These are phyloP conservation scores for Sminthurides aquaticus DNA, from an alignment of 2,888 invertebrate species.

Conservation along the genomic window DNA sequence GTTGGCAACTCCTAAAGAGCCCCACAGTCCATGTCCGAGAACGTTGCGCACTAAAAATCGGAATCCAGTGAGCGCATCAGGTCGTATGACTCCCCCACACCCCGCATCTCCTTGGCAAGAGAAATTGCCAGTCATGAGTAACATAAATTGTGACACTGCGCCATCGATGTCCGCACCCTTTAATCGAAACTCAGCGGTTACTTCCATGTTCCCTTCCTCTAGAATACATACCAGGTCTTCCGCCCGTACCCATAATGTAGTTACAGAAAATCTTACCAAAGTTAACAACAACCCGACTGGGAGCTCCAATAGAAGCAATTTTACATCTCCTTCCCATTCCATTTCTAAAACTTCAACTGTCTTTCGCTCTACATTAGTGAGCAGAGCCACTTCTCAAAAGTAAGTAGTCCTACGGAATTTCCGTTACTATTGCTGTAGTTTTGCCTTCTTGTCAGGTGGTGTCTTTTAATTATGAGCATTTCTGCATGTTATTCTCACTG, in stretches of 20 bases:
- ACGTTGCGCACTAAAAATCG: slow-evolving; percentile 38
- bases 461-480: too few relatives aligned
- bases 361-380: slow-evolving; percentile 38
- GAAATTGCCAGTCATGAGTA: slow-evolving; percentile 12
- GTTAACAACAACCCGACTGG: slow-evolving; percentile 21
- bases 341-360: slow-evolving; percentile 34
- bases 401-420: slow-evolving; percentile 23
- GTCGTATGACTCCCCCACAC: slow-evolving; percentile 20
- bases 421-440: not conserved
- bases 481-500: too few relatives aligned
- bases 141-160: not conserved
- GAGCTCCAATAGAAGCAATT: slow-evolving; percentile 11
- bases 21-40: slow-evolving; percentile 36
- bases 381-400: slow-evolving; percentile 37
- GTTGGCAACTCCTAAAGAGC: slow-evolving; percentile 40
- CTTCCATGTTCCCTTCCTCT: slow-evolving; percentile 16
- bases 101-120: slow-evolving; percentile 19
- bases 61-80: slow-evolving; percentile 29
- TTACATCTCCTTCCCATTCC: slow-evolving; percentile 24
- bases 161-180: slow-evolving; percentile 5
- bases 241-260: slow-evolving; percentile 21
- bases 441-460: too few relatives aligned
- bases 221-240: slow-evolving; percentile 27
- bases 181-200: slow-evolving; percentile 15
- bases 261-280: slow-evolving; percentile 16